Evolutionary conservation across 2,797 vertebrate species (phyloP).

Genomic region (Gambelia wislizenii): DNA sequence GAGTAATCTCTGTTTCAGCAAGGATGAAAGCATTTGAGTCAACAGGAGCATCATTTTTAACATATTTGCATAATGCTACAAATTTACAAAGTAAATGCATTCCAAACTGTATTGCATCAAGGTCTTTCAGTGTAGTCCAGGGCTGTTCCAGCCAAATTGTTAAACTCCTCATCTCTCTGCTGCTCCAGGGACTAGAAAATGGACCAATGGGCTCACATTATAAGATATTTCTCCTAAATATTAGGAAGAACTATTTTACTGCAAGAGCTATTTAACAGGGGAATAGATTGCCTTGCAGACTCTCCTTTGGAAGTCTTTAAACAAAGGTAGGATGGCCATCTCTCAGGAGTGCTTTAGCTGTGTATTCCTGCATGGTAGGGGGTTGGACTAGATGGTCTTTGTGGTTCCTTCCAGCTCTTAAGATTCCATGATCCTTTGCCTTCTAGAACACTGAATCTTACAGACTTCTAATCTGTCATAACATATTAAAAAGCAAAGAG

Average conservation of each 20-base stretch:
- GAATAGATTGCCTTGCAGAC: too few relatives aligned
- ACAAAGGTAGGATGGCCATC: too few relatives aligned
- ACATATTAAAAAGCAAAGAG: not conserved
- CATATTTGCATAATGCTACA: not conserved
- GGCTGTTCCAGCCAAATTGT: not conserved
- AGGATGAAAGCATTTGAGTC: not conserved
- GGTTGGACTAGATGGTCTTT: too few relatives aligned
- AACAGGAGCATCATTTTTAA: too few relatives aligned
- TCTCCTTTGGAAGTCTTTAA: too few relatives aligned
- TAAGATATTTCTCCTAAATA: not conserved
- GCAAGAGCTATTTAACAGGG: too few relatives aligned
- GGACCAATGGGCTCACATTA: not conserved
- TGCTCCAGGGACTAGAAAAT: not conserved
- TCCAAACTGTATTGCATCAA: not conserved
- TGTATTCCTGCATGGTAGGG: too few relatives aligned
- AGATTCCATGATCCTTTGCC: too few relatives aligned
- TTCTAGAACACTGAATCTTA: not conserved
- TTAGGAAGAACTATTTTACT: too few relatives aligned
- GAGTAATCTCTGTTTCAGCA: not conserved
- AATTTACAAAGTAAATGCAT: not conserved
- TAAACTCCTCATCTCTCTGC: not conserved
- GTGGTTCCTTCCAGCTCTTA: too few relatives aligned
- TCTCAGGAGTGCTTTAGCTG: too few relatives aligned
- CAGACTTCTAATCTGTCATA: not conserved
- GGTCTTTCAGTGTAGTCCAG: too few relatives aligned